Conservation (phyloP, 2,113 vertebrate genomes). For the Tenrec ecaudatus region DNA sequence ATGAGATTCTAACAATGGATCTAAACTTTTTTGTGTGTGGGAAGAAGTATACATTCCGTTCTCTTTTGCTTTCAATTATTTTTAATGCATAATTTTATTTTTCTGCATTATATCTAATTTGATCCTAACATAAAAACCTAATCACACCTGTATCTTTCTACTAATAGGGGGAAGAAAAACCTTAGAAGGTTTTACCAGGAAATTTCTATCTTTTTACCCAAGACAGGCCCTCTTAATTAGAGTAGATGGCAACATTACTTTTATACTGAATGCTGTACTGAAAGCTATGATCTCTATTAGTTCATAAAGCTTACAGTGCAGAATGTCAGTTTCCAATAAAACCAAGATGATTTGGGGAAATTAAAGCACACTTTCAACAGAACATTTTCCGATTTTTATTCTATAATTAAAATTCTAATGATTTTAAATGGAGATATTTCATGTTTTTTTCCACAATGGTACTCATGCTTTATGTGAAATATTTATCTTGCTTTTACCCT, state of each 20-base stretch:
- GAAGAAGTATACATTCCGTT: not conserved
- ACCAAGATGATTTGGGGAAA: constrained; percentile 61
- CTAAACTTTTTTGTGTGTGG: constrained; percentile 44
- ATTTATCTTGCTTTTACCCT: not conserved
- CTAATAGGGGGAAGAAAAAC: not conserved
- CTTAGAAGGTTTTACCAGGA: constrained; percentile 36
- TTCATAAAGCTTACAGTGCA: constrained; percentile 57
- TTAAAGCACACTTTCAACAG: constrained; percentile 48
- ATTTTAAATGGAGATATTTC: constrained; percentile 42
- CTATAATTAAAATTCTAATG: constrained; percentile 61
- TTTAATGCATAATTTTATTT: constrained; percentile 70
- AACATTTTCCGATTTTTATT: constrained; percentile 37
- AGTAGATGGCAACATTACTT: constrained; percentile 59
- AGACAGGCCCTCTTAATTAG: constrained; percentile 58
- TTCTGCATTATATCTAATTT: constrained; percentile 64
- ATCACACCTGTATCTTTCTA: constrained; percentile 51
- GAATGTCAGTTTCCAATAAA: constrained; percentile 63
- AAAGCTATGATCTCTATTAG: constrained; percentile 70
- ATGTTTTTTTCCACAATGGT: constrained; percentile 30
- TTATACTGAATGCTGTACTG: constrained; percentile 61
- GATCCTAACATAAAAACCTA: constrained; percentile 64
- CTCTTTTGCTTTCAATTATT: constrained; percentile 64
- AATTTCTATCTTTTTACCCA: constrained; percentile 55
- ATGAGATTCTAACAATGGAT: constrained; percentile 66
- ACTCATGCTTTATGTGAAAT: not conserved